A percentile compares a stretch with the other conserved stretches of the same genome.
These are phyloP conservation scores for Morphnarchus princeps DNA, from an alignment of 2,113 vertebrate genomes.

Conservation along the genomic window DNA sequence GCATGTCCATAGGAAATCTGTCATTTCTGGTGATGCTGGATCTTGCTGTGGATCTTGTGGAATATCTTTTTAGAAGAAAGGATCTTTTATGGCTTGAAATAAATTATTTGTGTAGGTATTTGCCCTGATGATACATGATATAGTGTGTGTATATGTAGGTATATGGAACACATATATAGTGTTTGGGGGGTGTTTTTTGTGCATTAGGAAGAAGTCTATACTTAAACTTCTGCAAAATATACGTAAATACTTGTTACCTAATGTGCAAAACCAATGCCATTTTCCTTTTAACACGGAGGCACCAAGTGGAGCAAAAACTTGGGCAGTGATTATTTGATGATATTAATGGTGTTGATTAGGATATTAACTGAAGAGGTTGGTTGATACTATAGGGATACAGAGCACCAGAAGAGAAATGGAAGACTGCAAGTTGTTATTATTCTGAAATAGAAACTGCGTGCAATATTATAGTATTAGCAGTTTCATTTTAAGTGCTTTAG, in stretches of 20 bases:
- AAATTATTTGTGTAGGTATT: not conserved
- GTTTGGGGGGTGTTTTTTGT: not conserved
- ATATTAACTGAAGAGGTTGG: not conserved
- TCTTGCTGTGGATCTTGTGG: not conserved
- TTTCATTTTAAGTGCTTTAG: not conserved
- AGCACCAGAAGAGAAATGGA: not conserved
- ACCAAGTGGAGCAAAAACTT: not conserved
- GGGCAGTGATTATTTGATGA: not conserved
- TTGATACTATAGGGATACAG: not conserved
- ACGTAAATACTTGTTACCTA: not conserved
- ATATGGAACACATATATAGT: not conserved
- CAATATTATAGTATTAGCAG: not conserved
- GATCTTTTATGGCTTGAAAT: not conserved
- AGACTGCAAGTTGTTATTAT: not conserved
- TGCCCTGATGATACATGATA: not conserved
- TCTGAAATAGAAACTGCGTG: not conserved
- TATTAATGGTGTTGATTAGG: not conserved
- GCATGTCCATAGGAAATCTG: not conserved
- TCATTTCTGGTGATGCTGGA: not conserved
- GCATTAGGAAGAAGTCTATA: not conserved
- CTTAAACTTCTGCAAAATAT: not conserved
- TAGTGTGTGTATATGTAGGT: not conserved
- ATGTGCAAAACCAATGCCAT: not conserved
- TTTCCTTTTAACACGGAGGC: not conserved
- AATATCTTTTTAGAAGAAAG: not conserved